Percentiles rank a stretch among this genome's conserved stretches.
Conservation (phyloP, 2,797 vertebrate genomes). For the Apogon talboti region DNA sequence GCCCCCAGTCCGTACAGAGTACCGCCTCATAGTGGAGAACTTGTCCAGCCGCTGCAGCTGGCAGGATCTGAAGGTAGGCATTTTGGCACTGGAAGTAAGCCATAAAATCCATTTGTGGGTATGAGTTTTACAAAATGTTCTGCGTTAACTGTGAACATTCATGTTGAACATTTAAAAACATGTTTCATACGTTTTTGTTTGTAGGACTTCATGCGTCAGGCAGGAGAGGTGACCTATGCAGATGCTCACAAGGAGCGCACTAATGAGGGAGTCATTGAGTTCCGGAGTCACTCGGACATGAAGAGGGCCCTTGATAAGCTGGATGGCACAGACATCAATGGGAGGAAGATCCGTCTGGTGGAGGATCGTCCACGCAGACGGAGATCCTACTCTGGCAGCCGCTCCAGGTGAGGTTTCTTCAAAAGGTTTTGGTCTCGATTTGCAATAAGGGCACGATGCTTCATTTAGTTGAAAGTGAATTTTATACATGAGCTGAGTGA, state of each 20-base stretch:
- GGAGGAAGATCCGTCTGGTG: constrained; percentile 94
- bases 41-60: constrained; percentile 97
- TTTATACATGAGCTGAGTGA: too few relatives aligned
- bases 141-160: too few relatives aligned
- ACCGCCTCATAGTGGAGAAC: constrained; percentile 96
- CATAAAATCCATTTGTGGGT: too few relatives aligned
- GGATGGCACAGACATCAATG: constrained; percentile 96
- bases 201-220: constrained; percentile 98
- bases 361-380: constrained; percentile 90
- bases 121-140: too few relatives aligned
- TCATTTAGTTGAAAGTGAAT: too few relatives aligned
- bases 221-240: constrained; percentile 96
- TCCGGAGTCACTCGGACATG: constrained; percentile 94
- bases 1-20: constrained; percentile 95
- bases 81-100: background rate
- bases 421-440: too few relatives aligned
- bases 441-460: too few relatives aligned
- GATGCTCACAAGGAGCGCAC: constrained; percentile 96
- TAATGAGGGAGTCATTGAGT: constrained; percentile 98
- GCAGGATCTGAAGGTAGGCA: constrained; percentile 95
- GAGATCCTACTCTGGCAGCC: constrained; percentile 91
- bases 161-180: background rate
- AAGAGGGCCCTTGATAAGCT: constrained; percentile 96
- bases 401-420: constrained; percentile 84
- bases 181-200: background rate